Base-by-base conservation (phyloP, 1,140 invertebrate genomes). In the Manduca sexta region DNA sequence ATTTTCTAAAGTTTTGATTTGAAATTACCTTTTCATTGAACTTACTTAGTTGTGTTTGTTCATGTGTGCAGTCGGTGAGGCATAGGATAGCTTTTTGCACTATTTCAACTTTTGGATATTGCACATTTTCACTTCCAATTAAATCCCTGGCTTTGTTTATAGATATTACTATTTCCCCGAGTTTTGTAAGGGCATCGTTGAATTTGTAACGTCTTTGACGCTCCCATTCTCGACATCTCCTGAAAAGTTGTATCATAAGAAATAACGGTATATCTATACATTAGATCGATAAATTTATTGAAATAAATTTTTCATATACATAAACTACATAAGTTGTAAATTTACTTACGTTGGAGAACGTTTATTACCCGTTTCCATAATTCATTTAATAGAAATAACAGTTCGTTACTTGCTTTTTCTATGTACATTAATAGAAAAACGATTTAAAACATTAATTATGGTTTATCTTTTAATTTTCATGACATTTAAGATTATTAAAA, bases 61-160 rank as follows among this genome's bases (percentile, higher is more conserved):
- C 76, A 46, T 77, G 60, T 18, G 52, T 49, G 63, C 57, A 74
- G 47, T 73, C 77, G 33, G 54, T 75, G 29, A 84, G 53, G 46
- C 74, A 84, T 41, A 73, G 45, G 10, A 78, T 83, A 14, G 81
- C 81, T 61, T 78, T 79, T 53, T 84, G 78, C 5, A 84, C 58
- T 17, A 84, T 81, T 66, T 84, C 81, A 56, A 84, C 69, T 62
- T 84, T 84, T 29, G 81, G 74, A 53, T 71, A 80, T 45, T 79
- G 75, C 6, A 66, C 53, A 62, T 73, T 76, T 37, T 71, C 67
- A 45, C 59, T 65, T 49, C 51, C 65, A 30, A 47, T 47, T 21
- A 57, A 31, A 43, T 56, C 52, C 18, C 76, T 74, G 13, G 65
- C 58, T 59, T 74, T 83, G 40, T 65, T 67, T 26, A 80, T 77